phyloP scores from a whole-genome alignment of 2,797 vertebrate species.

The Dryobates pubescens region DNA sequence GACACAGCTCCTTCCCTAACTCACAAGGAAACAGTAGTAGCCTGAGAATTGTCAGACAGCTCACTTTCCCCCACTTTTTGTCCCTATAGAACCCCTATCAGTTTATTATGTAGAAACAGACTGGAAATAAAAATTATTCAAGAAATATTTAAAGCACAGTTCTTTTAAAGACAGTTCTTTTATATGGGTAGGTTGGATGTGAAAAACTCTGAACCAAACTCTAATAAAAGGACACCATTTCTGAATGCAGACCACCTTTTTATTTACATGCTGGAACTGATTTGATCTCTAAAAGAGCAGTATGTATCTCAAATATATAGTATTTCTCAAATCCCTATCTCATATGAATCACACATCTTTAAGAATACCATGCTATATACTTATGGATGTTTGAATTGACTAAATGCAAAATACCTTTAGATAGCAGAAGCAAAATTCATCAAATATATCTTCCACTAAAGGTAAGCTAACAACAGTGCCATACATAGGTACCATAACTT shows the following conservation, averaged over 20 bases:
- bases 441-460: background rate
- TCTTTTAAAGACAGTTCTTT: background rate
- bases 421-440: background rate
- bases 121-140: background rate
- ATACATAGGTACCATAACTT: background rate
- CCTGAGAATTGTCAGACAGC: background rate
- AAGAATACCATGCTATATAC: background rate
- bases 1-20: background rate
- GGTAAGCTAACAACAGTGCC: background rate
- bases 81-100: background rate
- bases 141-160: background rate
- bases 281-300: background rate
- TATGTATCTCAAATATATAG: background rate
- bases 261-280: background rate
- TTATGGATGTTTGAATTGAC: background rate
- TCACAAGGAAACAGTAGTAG: accelerated
- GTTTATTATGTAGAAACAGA: background rate
- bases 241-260: background rate
- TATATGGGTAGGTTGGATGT: background rate
- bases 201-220: background rate
- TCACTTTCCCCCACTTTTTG: background rate
- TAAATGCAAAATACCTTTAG: background rate
- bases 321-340: background rate
- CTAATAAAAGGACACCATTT: background rate
- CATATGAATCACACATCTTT: background rate